phyloP scores from a whole-genome alignment of 2,113 vertebrate genomes.

The Plecturocebus donacophilus region DNA sequence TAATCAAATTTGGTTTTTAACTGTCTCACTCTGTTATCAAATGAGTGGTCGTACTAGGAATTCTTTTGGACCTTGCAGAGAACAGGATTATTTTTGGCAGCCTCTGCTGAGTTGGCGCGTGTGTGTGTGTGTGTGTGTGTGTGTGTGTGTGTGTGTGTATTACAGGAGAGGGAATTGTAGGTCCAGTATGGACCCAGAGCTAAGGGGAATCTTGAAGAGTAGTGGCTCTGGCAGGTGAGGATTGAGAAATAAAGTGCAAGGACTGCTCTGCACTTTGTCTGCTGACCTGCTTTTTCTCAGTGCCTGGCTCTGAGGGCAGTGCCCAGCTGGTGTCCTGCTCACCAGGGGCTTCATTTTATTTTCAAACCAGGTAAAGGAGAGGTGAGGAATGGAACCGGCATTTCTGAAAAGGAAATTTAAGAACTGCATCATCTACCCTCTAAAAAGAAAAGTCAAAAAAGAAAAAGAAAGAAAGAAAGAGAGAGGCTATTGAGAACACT shows the following conservation, averaged over 20 bases:
- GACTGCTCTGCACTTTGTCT: fast-evolving
- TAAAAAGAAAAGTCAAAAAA: not conserved
- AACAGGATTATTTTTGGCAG: constrained; percentile 57
- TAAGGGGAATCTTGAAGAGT: not conserved
- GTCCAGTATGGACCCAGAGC: not conserved
- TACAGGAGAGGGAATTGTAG: not conserved
- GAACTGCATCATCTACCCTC: not conserved
- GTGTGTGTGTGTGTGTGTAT: not conserved
- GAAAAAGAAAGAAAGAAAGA: not conserved
- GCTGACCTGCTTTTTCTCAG: not conserved
- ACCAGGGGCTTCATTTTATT: not conserved
- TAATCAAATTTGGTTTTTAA: not conserved
- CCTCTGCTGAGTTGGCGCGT: not conserved
- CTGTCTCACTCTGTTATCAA: not conserved
- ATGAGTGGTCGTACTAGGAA: not conserved
- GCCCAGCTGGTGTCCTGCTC: not conserved
- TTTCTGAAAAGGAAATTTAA: not conserved
- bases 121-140: not conserved
- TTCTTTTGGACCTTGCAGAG: constrained; percentile 56
- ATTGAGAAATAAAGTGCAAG: not conserved
- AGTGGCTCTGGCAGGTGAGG: not conserved
- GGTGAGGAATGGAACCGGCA: not conserved
- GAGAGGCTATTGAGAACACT: not conserved
- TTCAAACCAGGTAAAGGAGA: not conserved
- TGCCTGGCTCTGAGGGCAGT: not conserved